Evolutionary conservation across 2,113 vertebrate species (phyloP), one percentile per base, ranked within the genome.

Genomic region (Labrus mixtus): DNA sequence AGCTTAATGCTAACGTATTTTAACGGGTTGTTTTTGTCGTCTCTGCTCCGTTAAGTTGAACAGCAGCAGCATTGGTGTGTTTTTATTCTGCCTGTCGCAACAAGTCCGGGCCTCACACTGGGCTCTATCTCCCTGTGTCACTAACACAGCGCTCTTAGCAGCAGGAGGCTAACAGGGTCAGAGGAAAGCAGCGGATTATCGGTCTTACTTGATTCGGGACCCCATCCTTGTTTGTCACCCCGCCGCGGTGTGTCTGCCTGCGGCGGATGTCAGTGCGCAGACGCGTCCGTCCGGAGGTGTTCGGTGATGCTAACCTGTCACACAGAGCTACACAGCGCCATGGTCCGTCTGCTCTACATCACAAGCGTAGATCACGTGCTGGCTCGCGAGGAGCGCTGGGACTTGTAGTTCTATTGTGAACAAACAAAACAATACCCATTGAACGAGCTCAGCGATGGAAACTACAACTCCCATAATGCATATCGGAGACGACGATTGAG

Each of bases 141-240:
- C 74, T 74, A 51, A 64, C 51, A 56, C 39, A 76, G 73, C 76
- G 70, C 66, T 53, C 66, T 10, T 8, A 29, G 22, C 71, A 57
- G 33, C 33, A 4, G 33, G 12, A 11, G 67, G 67, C 41, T 60
- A 12, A 56, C 39, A 55, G 10, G 8, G 43, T 50, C 19, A 0
- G 29, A n/a, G 23, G 13, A 46, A 45, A 50, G 10, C 15, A 46
- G 22, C 8, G 19, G 23, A n/a, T 6, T 11, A 33, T 56, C 17
- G 15, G 57, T 61, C 94, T 93, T 93, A 95, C 94, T 90, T 95
- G 79, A 95, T 91, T 59, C 94, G 86, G 86, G 93, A 95, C 71
- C 93, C 93, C 94, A 95, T 95, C 81, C 53, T 90, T 64, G 25
- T 36, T 17, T 22, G 62, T 81, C 65, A 45, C 43, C 53, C 73